phyloP scores from a whole-genome alignment of 2,888 invertebrate species.

The Ennomos fuscantarius region DNA sequence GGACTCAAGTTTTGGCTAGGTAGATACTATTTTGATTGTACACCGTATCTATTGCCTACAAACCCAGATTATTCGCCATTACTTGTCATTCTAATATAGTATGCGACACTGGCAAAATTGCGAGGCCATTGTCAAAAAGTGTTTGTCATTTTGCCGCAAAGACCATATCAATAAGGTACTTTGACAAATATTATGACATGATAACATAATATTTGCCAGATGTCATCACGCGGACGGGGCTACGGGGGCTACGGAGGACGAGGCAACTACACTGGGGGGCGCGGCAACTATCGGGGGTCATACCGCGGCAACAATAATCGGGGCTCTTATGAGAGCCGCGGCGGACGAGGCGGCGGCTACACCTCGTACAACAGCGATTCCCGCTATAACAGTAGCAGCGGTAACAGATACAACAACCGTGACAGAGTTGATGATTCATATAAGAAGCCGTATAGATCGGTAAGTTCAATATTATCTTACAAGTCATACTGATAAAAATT shows the following conservation, averaged over 20 bases:
- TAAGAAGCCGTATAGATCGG: slow-evolving; percentile 79
- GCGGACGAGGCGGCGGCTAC: slow-evolving; percentile 74
- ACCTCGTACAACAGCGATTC: slow-evolving; percentile 73
- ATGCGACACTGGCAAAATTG: too few relatives aligned
- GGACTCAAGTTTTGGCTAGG: too few relatives aligned
- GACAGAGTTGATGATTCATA: slow-evolving; percentile 78
- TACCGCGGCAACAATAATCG: slow-evolving; percentile 70
- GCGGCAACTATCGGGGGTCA: slow-evolving; percentile 71
- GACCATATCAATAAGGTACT: too few relatives aligned
- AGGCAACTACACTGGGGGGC: slow-evolving; percentile 65
- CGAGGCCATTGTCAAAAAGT: too few relatives aligned
- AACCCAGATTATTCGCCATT: too few relatives aligned
- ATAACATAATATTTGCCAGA: slow-evolving; percentile 45
- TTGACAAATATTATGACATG: too few relatives aligned
- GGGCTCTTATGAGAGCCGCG: slow-evolving; percentile 72
- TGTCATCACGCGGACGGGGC: slow-evolving; percentile 80
- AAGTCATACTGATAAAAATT: too few relatives aligned
- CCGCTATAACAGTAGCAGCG: slow-evolving; percentile 68
- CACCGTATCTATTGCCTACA: too few relatives aligned
- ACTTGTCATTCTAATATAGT: too few relatives aligned
- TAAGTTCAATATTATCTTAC: slow-evolving; percentile 48
- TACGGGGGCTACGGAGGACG: slow-evolving; percentile 70
- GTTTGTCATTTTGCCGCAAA: too few relatives aligned
- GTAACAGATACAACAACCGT: slow-evolving; percentile 68
- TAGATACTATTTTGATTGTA: too few relatives aligned